Evolutionary conservation across 2,888 invertebrate species (phyloP), one percentile per base, ranked within the genome.

Genomic region (Meteorus cinctellus): DNA sequence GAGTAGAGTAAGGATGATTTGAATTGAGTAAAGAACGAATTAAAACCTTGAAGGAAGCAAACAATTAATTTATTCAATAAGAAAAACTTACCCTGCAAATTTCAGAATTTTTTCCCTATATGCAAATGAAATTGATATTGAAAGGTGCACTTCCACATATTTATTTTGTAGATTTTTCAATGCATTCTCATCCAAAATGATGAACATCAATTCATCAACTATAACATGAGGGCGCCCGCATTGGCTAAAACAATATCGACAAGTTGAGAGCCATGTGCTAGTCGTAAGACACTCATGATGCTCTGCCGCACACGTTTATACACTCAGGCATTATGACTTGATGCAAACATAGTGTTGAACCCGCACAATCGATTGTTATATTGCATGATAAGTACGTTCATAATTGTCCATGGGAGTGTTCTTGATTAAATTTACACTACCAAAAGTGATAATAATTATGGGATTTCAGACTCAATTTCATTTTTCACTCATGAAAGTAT

Each of bases 221-320:
- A n/a, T 68, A n/a, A 0, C 12, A n/a, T 27, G 3, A 16, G 48
- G 48, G 48, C 16, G 48, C 55, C 48, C 45, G 69, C 31, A 72
- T 63, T 24, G 31, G 60, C 41, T 45, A 62, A 72, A 41, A 62
- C 62, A 72, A 72, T 72, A 72, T 72, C 71, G 70, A 70, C 70
- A 70, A 70, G 70, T 60, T 36, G 71, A 29, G n/a, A 48, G n/a
- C n/a, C 34, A 62, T 72, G 62, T 72, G 69, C 19, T 69, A 27
- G 71, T 27, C 29, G 62, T 62, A 72, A 71, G 45, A 72, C 71
- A 48, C n/a, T 48, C 4, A 72, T 72, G 71, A 36, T 72, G 71
- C n/a, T 48, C 5, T 48, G 4, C 4, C n/a, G 63, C 71, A 29
- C 60, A 72, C 69, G 8, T 1, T 41, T 0, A 41, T 41, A 55